A percentile compares a stretch with the other conserved stretches of the same genome.
phyloP scores from a whole-genome alignment of 2,113 vertebrate genomes.

The Podarcis raffonei region DNA sequence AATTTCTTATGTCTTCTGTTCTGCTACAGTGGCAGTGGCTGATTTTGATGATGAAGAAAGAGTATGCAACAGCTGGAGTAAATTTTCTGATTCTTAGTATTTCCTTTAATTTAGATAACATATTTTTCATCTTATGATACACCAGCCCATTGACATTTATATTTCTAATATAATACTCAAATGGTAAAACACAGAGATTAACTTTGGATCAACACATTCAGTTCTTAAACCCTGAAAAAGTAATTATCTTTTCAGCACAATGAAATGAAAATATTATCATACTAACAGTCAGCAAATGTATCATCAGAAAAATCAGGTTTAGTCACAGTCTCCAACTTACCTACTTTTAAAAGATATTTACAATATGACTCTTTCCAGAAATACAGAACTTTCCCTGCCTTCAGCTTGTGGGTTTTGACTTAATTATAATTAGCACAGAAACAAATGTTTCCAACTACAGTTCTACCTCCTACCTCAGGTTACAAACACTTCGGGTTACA shows the following conservation, averaged over 20 bases:
- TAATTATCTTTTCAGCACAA: slow-evolving; percentile 73
- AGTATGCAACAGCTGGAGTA: neutral
- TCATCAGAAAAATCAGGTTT: neutral
- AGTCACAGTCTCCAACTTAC: neutral
- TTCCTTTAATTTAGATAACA: slow-evolving; percentile 37
- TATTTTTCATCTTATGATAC: slow-evolving; percentile 7
- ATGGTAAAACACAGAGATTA: slow-evolving; percentile 72
- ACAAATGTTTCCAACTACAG: too few species aligned
- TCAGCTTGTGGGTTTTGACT: neutral
- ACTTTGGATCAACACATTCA: slow-evolving; percentile 72
- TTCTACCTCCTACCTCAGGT: too few species aligned
- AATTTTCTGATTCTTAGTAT: neutral
- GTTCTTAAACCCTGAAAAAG: slow-evolving; percentile 68
- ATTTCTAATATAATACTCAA: slow-evolving; percentile 65
- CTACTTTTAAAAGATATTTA: slow-evolving; percentile 30
- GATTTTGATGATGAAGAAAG: neutral
- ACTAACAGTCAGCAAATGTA: slow-evolving; percentile 48
- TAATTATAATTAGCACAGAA: neutral
- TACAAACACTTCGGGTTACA: too few species aligned
- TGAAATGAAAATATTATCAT: slow-evolving; percentile 62
- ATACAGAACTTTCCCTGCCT: neutral
- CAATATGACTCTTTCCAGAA: slow-evolving; percentile 22
- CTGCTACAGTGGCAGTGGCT: neutral
- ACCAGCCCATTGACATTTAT: slow-evolving; percentile 71
- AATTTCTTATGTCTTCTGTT: neutral